Evolutionary conservation across 1,140 invertebrate genomes (phyloP).

Genomic region (Zophobas atratus): DNA sequence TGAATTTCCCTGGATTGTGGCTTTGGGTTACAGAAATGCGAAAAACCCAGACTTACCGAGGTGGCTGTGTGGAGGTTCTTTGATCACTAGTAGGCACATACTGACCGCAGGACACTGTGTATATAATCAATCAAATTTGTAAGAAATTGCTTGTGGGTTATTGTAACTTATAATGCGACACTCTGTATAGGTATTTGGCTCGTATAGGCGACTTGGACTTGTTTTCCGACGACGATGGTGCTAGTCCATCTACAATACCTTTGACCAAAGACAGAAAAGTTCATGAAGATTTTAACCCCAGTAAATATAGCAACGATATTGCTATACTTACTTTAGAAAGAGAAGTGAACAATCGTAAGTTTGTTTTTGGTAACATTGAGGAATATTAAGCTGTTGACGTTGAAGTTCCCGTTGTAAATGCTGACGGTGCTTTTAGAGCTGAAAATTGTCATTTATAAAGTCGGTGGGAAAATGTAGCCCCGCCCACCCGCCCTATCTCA

Average conservation of each 20-base stretch:
- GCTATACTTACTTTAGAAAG: slow-evolving; percentile 77
- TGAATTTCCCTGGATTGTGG: slow-evolving; percentile 81
- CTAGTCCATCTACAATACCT: slow-evolving; percentile 73
- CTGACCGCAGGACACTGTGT: slow-evolving; percentile 90
- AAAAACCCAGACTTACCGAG: slow-evolving; percentile 66
- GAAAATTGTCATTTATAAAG: no score
- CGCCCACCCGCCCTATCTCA: no score
- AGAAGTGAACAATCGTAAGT: slow-evolving; percentile 73
- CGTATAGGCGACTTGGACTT: slow-evolving; percentile 82
- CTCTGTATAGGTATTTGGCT: slow-evolving; percentile 70
- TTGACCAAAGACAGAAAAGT: slow-evolving; percentile 71
- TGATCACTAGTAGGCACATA: slow-evolving; percentile 80
- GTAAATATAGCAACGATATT: slow-evolving; percentile 81
- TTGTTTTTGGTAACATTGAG: background rate
- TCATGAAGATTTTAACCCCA: slow-evolving; percentile 78
- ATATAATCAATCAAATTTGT: slow-evolving; percentile 7
- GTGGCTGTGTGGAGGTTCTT: slow-evolving; percentile 83
- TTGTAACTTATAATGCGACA: background rate
- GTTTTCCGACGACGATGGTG: slow-evolving; percentile 72
- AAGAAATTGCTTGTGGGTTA: slow-evolving; percentile 59
- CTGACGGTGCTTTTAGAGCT: no score
- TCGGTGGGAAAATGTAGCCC: no score
- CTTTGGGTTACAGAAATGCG: slow-evolving; percentile 74
- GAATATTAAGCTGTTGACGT: no score
- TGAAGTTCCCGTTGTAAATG: no score